Base-by-base conservation (phyloP, 1,140 invertebrate species). In the Dreissena polymorpha region DNA sequence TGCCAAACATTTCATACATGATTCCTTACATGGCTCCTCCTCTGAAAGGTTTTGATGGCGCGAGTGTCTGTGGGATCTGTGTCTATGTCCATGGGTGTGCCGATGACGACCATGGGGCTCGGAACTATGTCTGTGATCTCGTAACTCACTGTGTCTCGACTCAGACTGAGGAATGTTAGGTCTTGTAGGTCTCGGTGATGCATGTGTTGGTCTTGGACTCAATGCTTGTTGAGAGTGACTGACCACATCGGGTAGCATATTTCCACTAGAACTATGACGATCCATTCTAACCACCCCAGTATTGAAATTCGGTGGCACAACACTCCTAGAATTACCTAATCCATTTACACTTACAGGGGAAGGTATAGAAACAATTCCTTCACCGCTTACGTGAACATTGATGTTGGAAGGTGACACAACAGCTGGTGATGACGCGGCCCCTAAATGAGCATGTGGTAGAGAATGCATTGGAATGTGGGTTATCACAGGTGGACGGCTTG, bases 1-100 rank as follows among this genome's bases (percentile, higher is more conserved):
- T 23, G 90, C 89, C 16, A 93, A 77, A 85, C 91, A 92, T 49
- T 88, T 88, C 14, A 89, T 82, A 85, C 92, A 93, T 7, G 90
- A 86, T 12, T 87, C 89, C 73, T 90, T 90, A 74, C 91, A 92
- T 12, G 84, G 78, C 39, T 89, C 87, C 21, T 86, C 85, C 6
- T 25, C n/a, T 57, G 60, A 60, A 57, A 75, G 51, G 10, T 86
- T 63, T 27, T 81, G 83, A 12, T 85, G 73, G 51, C 84, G 84
- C 60, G 86, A 86, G 13, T 88, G 85, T 27, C 63, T 75, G 27
- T 81, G 84, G 16, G 57, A 82, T 63, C 73, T 65, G 25, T 75
- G 77, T 51, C 69, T 76, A 64, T 73, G 86, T 63, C 27, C 74
- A 23, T 53, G 63, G 25, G 53, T 73, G 29, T 85, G 83, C 6